Conservation (phyloP, 2,113 vertebrate genomes). For the Psittacus erithacus region DNA sequence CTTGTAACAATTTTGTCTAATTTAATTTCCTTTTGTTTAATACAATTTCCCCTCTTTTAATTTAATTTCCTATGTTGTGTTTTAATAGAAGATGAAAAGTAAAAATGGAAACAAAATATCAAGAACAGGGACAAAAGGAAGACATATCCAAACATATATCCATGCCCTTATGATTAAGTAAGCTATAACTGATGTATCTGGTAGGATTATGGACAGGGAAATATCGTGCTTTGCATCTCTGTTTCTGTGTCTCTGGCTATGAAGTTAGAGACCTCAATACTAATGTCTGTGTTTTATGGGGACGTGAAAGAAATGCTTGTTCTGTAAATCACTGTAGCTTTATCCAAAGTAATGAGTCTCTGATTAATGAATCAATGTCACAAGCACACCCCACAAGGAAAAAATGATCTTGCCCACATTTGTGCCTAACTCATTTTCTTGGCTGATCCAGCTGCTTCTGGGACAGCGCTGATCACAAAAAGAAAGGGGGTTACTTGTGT, state of each 20-base stretch:
- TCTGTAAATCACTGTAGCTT: neutral
- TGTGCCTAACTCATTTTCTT: neutral
- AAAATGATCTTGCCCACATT: neutral
- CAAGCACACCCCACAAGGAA: neutral
- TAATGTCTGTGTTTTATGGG: neutral
- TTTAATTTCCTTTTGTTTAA: slow-evolving; percentile 69
- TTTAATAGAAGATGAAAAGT: slow-evolving; percentile 57
- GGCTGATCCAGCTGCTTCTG: neutral
- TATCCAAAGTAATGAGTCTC: neutral
- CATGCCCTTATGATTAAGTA: neutral
- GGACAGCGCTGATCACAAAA: neutral
- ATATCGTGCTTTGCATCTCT: neutral
- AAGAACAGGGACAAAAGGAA: neutral
- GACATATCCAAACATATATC: neutral
- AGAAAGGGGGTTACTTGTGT: neutral
- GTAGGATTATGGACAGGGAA: neutral
- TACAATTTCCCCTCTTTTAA: slow-evolving; percentile 53
- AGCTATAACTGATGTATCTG: neutral
- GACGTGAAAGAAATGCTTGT: neutral
- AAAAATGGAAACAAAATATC: slow-evolving; percentile 47
- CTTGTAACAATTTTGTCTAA: slow-evolving; percentile 55
- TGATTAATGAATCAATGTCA: neutral
- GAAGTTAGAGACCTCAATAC: neutral
- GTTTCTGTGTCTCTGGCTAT: neutral
- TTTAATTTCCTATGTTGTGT: slow-evolving; percentile 63